Conservation (phyloP, 2,113 vertebrate species). For the Ptychochromis oligacanthus region DNA sequence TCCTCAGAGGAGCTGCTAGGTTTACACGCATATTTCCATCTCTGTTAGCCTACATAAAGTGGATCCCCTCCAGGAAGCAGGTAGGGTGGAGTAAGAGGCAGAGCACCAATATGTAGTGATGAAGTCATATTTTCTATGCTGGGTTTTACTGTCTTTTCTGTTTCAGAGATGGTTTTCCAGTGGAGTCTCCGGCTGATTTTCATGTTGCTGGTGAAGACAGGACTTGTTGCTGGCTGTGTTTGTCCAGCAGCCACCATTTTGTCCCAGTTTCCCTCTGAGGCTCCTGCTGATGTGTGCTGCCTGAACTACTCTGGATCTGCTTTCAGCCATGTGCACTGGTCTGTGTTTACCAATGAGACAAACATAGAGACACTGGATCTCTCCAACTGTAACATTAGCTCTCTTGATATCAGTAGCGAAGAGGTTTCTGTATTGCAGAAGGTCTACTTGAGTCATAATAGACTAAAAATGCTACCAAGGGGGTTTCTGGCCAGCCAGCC, state of each 20-base stretch:
- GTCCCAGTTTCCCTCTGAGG: conserved; percentile 66
- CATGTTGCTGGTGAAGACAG: conserved; percentile 23
- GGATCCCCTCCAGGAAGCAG: conserved; percentile 33
- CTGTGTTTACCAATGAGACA: conserved; percentile 66
- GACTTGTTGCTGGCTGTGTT: conserved; percentile 61
- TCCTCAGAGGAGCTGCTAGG: conserved; percentile 60
- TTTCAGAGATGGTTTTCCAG: conserved; percentile 57
- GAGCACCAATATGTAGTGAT: neutral
- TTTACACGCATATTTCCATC: conserved; percentile 29
- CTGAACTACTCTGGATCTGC: conserved; percentile 85
- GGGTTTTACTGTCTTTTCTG: neutral
- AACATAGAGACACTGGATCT: conserved; percentile 82
- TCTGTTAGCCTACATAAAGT: conserved; percentile 30
- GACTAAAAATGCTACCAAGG: conserved; percentile 76
- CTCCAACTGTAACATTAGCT: conserved; percentile 80
- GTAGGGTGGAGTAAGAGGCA: conserved; percentile 9
- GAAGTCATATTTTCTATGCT: neutral
- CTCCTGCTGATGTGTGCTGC: conserved; percentile 78
- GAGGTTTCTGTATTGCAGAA: conserved; percentile 64
- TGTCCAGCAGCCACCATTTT: conserved; percentile 78
- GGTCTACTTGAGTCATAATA: conserved; percentile 83
- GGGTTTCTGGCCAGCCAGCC: conserved; percentile 80
- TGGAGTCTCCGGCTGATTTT: conserved; percentile 51
- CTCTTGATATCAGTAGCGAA: conserved; percentile 45
- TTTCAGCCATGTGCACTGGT: conserved; percentile 80